A percentile compares a stretch with the other conserved stretches of the same genome.
Evolutionary conservation across 2,113 vertebrate genomes (phyloP).

Genomic region (Triplophysa rosa): DNA sequence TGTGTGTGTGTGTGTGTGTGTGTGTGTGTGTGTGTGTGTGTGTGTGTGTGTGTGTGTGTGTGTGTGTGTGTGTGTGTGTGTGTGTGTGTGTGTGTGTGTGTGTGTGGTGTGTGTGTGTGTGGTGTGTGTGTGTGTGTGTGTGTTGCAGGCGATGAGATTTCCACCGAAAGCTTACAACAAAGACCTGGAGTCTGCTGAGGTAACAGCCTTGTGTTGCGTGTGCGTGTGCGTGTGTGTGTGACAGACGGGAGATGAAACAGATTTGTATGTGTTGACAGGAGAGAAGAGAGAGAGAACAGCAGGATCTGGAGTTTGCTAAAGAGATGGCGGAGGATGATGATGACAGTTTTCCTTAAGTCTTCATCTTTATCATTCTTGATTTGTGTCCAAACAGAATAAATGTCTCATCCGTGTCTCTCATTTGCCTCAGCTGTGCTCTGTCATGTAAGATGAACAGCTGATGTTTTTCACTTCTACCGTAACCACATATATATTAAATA

Average conservation of each 20-base stretch:
- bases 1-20: background rate
- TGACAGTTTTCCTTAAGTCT: slow-evolving; percentile 89
- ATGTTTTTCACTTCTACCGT: background rate
- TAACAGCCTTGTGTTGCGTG: slow-evolving; percentile 54
- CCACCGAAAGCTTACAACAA: slow-evolving; percentile 99
- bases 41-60: background rate
- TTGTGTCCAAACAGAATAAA: background rate
- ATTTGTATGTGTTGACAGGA: slow-evolving; percentile 74
- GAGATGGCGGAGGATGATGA: slow-evolving; percentile 98
- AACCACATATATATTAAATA: background rate
- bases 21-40: background rate
- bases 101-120: background rate
- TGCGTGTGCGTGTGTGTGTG: slow-evolving; percentile 43
- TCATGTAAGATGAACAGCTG: background rate
- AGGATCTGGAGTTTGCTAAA: slow-evolving; percentile 98
- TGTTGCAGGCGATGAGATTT: slow-evolving; percentile 93
- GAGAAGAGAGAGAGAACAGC: slow-evolving; percentile 93
- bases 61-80: background rate
- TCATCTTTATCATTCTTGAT: background rate
- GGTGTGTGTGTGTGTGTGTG: background rate
- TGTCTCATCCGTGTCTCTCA: background rate
- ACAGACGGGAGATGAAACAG: background rate
- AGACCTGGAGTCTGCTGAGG: slow-evolving; percentile 98
- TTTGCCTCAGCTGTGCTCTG: background rate
- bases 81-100: background rate